Percentiles rank a stretch among this genome's conserved stretches.
These are phyloP conservation scores for Turritopsis rubra DNA, from an alignment of 30 jellyfish, hydroid and myxozoan species.

Conservation along the genomic window DNA sequence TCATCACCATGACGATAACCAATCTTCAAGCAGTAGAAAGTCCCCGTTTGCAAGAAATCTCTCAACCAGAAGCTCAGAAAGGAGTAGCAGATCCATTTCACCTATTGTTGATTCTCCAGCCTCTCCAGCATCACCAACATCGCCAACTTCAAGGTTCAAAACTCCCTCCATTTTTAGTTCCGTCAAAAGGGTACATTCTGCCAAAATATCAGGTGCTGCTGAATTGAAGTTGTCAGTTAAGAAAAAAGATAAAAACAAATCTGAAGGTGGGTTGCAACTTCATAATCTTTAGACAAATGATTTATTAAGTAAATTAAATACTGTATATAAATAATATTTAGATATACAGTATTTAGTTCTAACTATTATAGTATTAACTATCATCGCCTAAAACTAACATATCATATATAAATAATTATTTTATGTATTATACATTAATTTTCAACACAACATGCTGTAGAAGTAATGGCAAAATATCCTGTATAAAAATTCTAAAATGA, in stretches of 20 bases:
- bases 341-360: too few species aligned
- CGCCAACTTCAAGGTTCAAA: neutral
- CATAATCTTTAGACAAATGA: too few species aligned
- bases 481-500: too few species aligned
- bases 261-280: constrained; percentile 11
- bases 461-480: too few species aligned
- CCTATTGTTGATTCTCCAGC: neutral
- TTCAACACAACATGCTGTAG: too few species aligned
- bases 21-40: neutral
- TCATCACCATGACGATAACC: neutral
- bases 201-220: constrained; percentile 31
- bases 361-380: too few species aligned
- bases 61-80: constrained; percentile 19
- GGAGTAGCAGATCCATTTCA: neutral
- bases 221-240: constrained; percentile 25
- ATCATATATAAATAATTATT: too few species aligned
- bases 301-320: neutral
- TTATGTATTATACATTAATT: too few species aligned
- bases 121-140: neutral
- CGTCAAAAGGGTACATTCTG: constrained; percentile 8
- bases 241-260: neutral
- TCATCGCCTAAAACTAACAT: too few species aligned
- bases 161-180: constrained; percentile 25
- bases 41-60: neutral
- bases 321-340: too few species aligned